phyloP scores from a whole-genome alignment of 2,113 vertebrate genomes.

The Crotalus helleri region DNA sequence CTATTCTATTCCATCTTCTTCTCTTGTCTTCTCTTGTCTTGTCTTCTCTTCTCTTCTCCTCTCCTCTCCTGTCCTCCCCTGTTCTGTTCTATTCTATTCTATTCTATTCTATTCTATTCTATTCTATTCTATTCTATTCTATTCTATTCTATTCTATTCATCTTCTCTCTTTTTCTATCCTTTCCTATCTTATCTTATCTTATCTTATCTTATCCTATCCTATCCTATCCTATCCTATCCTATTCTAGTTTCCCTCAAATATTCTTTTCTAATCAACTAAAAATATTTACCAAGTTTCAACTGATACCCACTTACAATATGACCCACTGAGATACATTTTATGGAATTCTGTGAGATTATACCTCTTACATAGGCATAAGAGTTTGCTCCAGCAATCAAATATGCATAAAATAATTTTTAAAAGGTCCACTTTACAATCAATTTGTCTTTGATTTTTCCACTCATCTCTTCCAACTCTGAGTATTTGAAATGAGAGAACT shows the following conservation, averaged over 20 bases:
- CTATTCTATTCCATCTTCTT: too few relatives aligned
- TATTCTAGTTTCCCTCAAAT: background rate
- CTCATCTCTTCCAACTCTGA: background rate
- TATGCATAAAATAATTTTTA: background rate
- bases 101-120: too few relatives aligned
- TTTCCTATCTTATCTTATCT: fast-evolving
- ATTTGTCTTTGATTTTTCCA: background rate
- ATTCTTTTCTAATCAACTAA: background rate
- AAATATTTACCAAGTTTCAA: background rate
- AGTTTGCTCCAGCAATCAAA: background rate
- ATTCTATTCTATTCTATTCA: too few relatives aligned
- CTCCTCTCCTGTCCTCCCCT: too few relatives aligned
- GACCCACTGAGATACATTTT: background rate
- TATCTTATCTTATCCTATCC: too few relatives aligned
- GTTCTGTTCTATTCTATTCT: too few relatives aligned
- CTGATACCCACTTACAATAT: background rate
- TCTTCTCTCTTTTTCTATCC: too few relatives aligned
- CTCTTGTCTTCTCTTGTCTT: too few relatives aligned
- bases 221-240: too few relatives aligned
- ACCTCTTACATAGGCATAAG: background rate
- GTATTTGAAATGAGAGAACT: background rate
- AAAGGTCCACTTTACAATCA: background rate
- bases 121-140: too few relatives aligned
- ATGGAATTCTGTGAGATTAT: background rate
- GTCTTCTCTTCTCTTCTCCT: too few relatives aligned